Conservation (phyloP, 2,888 invertebrate genomes). For the Ichneumoninae sp. region DNA sequence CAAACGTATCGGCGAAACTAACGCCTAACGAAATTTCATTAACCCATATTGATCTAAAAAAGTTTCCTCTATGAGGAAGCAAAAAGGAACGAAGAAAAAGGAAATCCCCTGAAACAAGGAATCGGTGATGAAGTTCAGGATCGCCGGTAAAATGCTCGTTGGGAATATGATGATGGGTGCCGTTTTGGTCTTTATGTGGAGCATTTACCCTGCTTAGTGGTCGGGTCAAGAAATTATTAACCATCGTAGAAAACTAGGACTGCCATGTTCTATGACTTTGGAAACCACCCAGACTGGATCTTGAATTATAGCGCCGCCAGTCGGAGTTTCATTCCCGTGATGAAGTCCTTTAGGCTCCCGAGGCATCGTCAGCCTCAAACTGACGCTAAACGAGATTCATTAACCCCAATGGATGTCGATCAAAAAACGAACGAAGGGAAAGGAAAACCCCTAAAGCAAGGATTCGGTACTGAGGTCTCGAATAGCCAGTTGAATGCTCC, state of each 20-base stretch:
- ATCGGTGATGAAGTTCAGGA: not conserved
- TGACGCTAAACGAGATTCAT: not conserved
- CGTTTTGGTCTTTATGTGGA: not conserved
- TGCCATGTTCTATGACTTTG: no score
- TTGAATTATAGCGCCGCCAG: not conserved
- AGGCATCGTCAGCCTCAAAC: not conserved
- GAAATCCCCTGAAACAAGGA: not conserved
- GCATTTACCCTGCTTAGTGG: not conserved
- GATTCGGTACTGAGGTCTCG: not conserved
- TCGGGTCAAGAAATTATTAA: not conserved
- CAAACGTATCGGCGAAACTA: not conserved
- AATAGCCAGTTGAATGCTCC: not conserved
- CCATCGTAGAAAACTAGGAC: no score
- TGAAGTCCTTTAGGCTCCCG: conserved; percentile 19
- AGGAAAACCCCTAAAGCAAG: not conserved
- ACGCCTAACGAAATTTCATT: conserved; percentile 4
- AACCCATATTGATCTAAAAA: not conserved
- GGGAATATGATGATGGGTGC: not conserved
- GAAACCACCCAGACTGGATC: no score
- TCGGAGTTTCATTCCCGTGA: conserved; percentile 30
- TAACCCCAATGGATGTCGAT: not conserved
- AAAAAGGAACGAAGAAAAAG: not conserved
- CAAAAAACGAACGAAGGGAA: not conserved
- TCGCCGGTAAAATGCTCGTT: not conserved
- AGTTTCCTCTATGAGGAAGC: no score